Base-by-base conservation (phyloP, 2,113 vertebrate genomes). In the Pithys albifrons region DNA sequence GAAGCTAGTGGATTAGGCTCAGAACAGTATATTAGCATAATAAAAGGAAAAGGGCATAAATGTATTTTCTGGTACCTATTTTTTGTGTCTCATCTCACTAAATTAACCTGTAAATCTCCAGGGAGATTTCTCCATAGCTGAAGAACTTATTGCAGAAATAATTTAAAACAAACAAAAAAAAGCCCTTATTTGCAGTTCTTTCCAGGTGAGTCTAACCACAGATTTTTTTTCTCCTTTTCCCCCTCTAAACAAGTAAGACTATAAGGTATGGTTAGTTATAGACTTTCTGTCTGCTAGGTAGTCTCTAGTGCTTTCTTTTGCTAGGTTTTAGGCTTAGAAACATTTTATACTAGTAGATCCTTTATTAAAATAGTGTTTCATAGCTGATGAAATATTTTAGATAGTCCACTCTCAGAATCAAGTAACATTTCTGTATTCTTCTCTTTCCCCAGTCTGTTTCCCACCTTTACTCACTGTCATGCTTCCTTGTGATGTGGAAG, bases 151-250 rank as follows among this genome's bases (percentile, higher is more conserved):
- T 45, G 6, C 14, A 87, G 57, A 61, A 85, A 71, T 74, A 7
- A 83, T 59, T 55, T 43, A 14, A 76, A 91, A 85, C 17, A 52
- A 37, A 31, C 25, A 52, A 52, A 31, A 24, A 45, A 48, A 13
- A 51, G 20, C 18, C 31, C 33, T 37, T 89, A 23, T 46, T 85
- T 78, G 70, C 13, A 33, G 57, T 91, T 95, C 19, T 93, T 91
- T 96, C 64, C 51, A 81, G 88, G 72, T 79, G 93, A 95, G 74
- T 95, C 92, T 98, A 97, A 97, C 85, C 71, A 90, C 86, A 71
- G 29, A 52, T 97, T 77, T 93, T 95, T 95, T 96, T 90, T 67
- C 46, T 85, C 83, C 88, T 80, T 73, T 88, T 31, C 71, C 67
- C 73, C 85, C 71, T 95, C 49, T 88, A 73, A 90, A 97, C 91